A percentile compares a stretch with the other conserved stretches of the same genome.
These are phyloP conservation scores for Hirtodrosophila histrioides DNA, from an alignment of 2,888 invertebrate genomes.

Conservation along the genomic window DNA sequence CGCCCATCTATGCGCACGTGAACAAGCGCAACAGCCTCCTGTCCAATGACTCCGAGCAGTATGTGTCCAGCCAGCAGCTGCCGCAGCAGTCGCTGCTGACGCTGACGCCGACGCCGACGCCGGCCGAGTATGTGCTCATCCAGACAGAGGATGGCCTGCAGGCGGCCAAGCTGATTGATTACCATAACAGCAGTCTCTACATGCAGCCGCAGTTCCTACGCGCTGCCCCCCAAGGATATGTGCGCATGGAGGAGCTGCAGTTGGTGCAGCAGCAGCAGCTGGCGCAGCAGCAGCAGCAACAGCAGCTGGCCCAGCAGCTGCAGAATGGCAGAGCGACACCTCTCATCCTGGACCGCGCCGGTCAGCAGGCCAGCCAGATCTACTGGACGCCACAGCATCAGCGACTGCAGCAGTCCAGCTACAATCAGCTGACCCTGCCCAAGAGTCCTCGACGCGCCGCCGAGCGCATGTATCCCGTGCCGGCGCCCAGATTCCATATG, in stretches of 20 bases:
- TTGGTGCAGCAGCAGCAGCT: slow-evolving; percentile 10
- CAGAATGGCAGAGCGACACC: slow-evolving; percentile 81
- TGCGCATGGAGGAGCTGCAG: slow-evolving; percentile 42
- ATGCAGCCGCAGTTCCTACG: slow-evolving; percentile 67
- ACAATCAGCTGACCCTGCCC: slow-evolving; percentile 46
- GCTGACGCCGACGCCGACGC: slow-evolving; percentile 54
- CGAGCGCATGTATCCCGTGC: slow-evolving; percentile 65
- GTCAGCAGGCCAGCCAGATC: slow-evolving; percentile 80
- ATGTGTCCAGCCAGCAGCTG: slow-evolving; percentile 72
- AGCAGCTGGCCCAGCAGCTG: slow-evolving; percentile 31
- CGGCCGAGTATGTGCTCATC: slow-evolving; percentile 78
- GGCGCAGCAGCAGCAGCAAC: slow-evolving; percentile 1
- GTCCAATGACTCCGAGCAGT: slow-evolving; percentile 81
- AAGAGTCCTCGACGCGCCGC: slow-evolving; percentile 68
- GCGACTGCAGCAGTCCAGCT: slow-evolving; percentile 62
- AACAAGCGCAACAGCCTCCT: slow-evolving; percentile 82
- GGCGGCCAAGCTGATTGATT: slow-evolving; percentile 79
- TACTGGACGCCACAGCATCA: slow-evolving; percentile 82
- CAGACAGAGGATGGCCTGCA: slow-evolving; percentile 80
- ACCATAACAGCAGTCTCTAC: slow-evolving; percentile 54
- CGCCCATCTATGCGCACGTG: slow-evolving; percentile 83
- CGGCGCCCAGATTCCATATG: slow-evolving; percentile 49
- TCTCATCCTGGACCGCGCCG: slow-evolving; percentile 80
- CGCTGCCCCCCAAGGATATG: slow-evolving; percentile 56
- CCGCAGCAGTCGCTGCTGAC: slow-evolving; percentile 42